A percentile compares a stretch with the other conserved stretches of the same genome.
Evolutionary conservation across 2,797 vertebrate genomes (phyloP).

Genomic region (Diplodus puntazzo): DNA sequence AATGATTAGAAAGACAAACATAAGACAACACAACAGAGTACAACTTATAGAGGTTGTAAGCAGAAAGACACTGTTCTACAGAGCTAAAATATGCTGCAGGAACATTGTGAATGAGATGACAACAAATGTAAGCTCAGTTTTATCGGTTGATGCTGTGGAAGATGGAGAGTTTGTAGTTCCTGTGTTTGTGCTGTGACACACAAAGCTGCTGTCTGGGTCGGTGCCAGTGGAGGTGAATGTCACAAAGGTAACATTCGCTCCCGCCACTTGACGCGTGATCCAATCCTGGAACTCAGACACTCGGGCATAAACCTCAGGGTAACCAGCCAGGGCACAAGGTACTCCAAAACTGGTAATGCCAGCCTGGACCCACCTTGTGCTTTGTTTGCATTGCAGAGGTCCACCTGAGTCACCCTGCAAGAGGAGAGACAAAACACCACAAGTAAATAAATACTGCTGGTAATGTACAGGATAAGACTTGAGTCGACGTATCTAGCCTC

Average conservation of each 20-base stretch:
- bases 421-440: not conserved
- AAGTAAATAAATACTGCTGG: not conserved
- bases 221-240: slow-evolving; percentile 53
- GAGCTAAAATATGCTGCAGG: not conserved
- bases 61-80: not conserved
- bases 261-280: slow-evolving; percentile 53
- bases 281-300: slow-evolving; percentile 76
- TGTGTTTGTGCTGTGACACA: slow-evolving; percentile 33
- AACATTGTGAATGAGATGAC: not conserved
- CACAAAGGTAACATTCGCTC: slow-evolving; percentile 53
- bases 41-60: not conserved
- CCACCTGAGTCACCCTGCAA: slow-evolving; percentile 83
- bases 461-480: no score
- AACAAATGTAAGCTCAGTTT: not conserved
- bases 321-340: slow-evolving; percentile 60
- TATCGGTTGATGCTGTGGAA: not conserved
- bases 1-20: no score
- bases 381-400: slow-evolving; percentile 77
- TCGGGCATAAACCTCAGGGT: slow-evolving; percentile 76
- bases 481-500: no score
- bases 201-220: slow-evolving; percentile 55
- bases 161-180: not conserved
- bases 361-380: slow-evolving; percentile 73
- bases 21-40: not conserved
- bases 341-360: slow-evolving; percentile 78